These are phyloP conservation scores for Cerastis rubricosa DNA, from an alignment of 2,888 invertebrate species.

Conservation along the genomic window DNA sequence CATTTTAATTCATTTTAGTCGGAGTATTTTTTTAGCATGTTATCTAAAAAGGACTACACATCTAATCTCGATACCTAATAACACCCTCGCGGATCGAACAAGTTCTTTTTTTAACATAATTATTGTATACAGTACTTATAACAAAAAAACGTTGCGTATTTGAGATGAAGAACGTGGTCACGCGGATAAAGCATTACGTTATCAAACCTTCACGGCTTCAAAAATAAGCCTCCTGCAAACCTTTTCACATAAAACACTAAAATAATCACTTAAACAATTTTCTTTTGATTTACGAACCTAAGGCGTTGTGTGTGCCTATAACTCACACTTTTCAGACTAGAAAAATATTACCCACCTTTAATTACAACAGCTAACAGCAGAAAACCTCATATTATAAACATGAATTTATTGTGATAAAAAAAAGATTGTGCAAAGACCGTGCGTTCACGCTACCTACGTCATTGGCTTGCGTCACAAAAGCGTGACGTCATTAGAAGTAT, in stretches of 20 bases:
- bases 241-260: constrained; percentile 22
- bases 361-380: constrained; percentile 43
- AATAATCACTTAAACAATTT: constrained; percentile 46
- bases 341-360: constrained; percentile 53
- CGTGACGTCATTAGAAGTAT: constrained; percentile 56
- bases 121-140: too few relatives aligned
- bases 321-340: constrained; percentile 49
- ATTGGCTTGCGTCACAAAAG: constrained; percentile 44
- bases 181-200: background rate
- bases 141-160: too few relatives aligned
- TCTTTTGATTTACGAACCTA: constrained; percentile 42
- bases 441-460: constrained; percentile 45
- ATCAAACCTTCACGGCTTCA: background rate
- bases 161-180: background rate
- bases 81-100: too few relatives aligned
- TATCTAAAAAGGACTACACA: too few relatives aligned
- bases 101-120: too few relatives aligned
- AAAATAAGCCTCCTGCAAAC: background rate
- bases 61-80: too few relatives aligned
- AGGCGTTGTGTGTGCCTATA: constrained; percentile 35
- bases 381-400: constrained; percentile 44
- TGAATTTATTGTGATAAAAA: constrained; percentile 53
- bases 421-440: constrained; percentile 21
- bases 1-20: too few relatives aligned
- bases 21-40: too few relatives aligned